Evolutionary conservation across 2,113 vertebrate genomes (phyloP), one percentile per base, ranked within the genome.

Genomic region (Rhombomys opimus): DNA sequence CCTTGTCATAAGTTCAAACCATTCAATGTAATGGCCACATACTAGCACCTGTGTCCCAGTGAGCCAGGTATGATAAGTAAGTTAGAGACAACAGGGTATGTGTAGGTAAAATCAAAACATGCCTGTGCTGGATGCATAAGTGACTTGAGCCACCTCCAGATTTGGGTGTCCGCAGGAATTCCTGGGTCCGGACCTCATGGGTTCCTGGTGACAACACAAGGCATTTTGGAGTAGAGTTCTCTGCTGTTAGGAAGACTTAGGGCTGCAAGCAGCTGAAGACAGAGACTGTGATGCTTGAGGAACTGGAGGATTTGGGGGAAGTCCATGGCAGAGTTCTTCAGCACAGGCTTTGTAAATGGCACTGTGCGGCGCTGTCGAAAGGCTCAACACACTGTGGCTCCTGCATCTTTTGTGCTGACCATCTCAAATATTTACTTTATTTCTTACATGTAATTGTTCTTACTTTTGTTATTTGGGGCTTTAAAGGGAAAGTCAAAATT

Each of bases 401-500:
- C 27, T 38, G 0, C 50, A 23, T 23, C 61, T 67, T 75, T 90
- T 35, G 5, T 75, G 38, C 17, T 94, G n/a, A 78, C 18, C 65
- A 13, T 89, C n/a, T 25, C 63, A 93, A 89, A 81, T 7, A 61
- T 30, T 41, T 67, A 65, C n/a, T 86, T 89, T 23, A 85, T 35
- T 32, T 85, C 27, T 86, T 80, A 10, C 63, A 65, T 87, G 80
- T 93, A 87, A 76, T 67, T 20, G 27, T 13, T 80, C 95, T 95
- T 38, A 86, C 20, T 76, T 68, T 50, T 89, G 38, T 88, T 86
- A 20, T 70, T 90, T 73, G 84, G 88, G 23, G 68, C 52, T 93
- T 89, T 80, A 89, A 89, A 94, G 75, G 38, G 13, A 73, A 90
- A 13, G 41, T 52, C n/a, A 87, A 70, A 82, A 5, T n/a, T 94